Base-by-base conservation (phyloP, 30 jellyfish, hydroid and myxozoan genomes). In the Clytia hemisphaerica region DNA sequence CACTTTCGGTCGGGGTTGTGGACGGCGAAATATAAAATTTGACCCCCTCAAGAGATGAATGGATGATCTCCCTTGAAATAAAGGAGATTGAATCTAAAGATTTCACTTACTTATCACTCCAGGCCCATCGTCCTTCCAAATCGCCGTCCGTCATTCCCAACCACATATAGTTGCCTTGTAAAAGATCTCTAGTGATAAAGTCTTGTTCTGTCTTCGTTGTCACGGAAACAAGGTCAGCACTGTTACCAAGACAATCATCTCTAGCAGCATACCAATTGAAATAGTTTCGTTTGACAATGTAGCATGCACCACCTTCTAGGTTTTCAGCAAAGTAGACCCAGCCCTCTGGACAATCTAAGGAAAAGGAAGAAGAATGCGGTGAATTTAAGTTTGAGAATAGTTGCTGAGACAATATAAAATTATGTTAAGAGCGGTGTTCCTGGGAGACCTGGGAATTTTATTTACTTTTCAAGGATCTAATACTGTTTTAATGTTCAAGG, bases 231-330 rank as follows among this genome's bases (percentile, higher is more conserved):
- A 88, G 82, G 46, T 88, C 94, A 2, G 97, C 97, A 27, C 68
- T 33, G 48, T 88, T 88, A 53, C 94, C 49, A 5, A 79, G 59
- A 35, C 97, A 88, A 45, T 79, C 97, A 21, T 88, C 94, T 4
- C 94, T 84, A 1, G 97, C 97, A 0, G 93, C 97, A 33, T 73
- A 60, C 97, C 97, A 88, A 64, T 83, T 88, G 82, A 88, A 88
- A 50, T 88, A 88, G 53, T 78, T 79, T 62, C 73, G 42, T 71
- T 79, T 78, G 27, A 79, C 89, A 6, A 47, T 70, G 66, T 88
- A 88, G 36, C 97, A 88, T 25, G 88, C 88, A 6, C 93, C 93
- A 4, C 94, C 97, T 26, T 88, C 84, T 30, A 45, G 67, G 36
- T 88, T 63, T 44, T 78, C 67, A 21, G 72, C 49, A 40, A 88